phyloP scores from a whole-genome alignment of 2,797 vertebrate genomes.

The Myripristis jacobus region DNA sequence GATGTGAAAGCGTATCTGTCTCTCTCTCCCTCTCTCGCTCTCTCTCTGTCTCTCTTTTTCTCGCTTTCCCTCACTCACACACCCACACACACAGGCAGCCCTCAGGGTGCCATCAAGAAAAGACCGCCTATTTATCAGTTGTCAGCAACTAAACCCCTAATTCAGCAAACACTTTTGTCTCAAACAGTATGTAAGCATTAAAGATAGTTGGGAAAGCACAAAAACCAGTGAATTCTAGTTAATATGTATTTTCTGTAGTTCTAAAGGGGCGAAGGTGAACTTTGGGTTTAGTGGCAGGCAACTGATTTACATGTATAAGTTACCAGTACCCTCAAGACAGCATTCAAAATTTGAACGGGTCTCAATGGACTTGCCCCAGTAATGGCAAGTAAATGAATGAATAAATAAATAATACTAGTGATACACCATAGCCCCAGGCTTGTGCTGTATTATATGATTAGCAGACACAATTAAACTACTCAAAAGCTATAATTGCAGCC shows the following conservation, averaged over 20 bases:
- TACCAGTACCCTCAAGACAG: constrained; percentile 63
- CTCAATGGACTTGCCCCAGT: constrained; percentile 62
- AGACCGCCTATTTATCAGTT: constrained; percentile 81
- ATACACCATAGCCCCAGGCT: constrained; percentile 70
- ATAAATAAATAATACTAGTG: constrained; percentile 81
- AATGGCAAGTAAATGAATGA: constrained; percentile 78
- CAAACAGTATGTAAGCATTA: constrained; percentile 63
- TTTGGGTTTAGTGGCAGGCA: constrained; percentile 61
- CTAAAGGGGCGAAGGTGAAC: constrained; percentile 64
- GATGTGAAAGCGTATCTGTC: constrained; percentile 55
- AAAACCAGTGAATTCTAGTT: constrained; percentile 62
- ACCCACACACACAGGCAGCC: constrained; percentile 56
- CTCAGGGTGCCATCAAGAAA: constrained; percentile 82
- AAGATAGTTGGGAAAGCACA: constrained; percentile 37
- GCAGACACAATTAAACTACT: constrained; percentile 80
- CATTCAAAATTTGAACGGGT: constrained; percentile 59
- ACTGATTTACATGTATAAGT: constrained; percentile 74
- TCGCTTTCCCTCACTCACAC: constrained; percentile 20
- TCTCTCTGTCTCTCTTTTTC: constrained; percentile 38
- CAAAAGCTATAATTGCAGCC: constrained; percentile 74
- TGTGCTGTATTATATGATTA: constrained; percentile 79
- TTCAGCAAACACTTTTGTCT: constrained; percentile 81
- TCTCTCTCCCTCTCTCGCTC: constrained; percentile 33
- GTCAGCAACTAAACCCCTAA: constrained; percentile 83
- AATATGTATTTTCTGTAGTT: constrained; percentile 66